Conservation (phyloP, 2,113 vertebrate genomes). For the Hemibagrus wyckioides region DNA sequence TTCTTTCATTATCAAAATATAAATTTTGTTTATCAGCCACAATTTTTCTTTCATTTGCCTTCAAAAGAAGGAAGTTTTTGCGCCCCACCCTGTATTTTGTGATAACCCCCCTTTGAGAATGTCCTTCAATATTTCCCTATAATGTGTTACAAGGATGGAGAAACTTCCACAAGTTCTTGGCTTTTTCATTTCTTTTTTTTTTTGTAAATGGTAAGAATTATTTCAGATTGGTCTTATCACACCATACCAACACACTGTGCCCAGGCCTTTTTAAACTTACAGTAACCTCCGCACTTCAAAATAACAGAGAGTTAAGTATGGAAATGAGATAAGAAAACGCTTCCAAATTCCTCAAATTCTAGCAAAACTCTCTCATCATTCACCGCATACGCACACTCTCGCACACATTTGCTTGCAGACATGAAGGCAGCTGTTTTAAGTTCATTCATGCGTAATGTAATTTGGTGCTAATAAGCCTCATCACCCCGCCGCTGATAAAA, state of each 20-base stretch:
- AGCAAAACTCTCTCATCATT: background rate
- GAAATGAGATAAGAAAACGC: background rate
- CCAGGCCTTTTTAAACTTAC: background rate
- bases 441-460: constrained; percentile 19
- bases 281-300: background rate
- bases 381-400: background rate
- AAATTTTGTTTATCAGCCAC: no score
- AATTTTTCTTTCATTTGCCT: no score
- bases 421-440: constrained; percentile 21
- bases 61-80: no score
- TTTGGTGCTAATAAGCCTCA: constrained; percentile 32
- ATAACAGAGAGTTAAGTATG: background rate
- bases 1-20: no score
- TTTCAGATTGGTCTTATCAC: background rate
- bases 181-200: background rate
- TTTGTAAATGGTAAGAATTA: background rate
- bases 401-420: constrained; percentile 19
- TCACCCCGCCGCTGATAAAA: constrained; percentile 22
- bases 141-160: background rate
- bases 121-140: background rate
- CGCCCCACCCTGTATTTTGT: no score
- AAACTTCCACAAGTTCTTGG: background rate
- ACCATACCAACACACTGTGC: background rate
- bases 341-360: constrained; percentile 20
- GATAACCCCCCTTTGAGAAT: background rate